These are phyloP conservation scores for Coleophora flavipennella DNA, from an alignment of 2,888 invertebrate genomes.

Conservation along the genomic window DNA sequence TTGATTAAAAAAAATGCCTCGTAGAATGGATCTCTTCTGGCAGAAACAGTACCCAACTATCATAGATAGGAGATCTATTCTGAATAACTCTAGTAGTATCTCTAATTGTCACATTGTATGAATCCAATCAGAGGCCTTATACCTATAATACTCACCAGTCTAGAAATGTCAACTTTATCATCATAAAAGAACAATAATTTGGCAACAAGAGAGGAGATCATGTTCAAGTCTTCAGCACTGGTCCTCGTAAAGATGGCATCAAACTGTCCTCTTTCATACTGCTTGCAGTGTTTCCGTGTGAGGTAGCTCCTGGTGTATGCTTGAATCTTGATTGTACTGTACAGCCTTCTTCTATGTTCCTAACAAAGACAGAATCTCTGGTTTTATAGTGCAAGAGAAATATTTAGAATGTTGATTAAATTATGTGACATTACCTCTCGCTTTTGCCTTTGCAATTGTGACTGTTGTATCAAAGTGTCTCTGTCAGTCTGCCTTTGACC, in stretches of 20 bases:
- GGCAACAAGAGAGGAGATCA: constrained; percentile 72
- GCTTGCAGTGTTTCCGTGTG: constrained; percentile 77
- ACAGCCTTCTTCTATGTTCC: constrained; percentile 81
- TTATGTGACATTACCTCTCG: no score
- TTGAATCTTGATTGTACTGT: constrained; percentile 87
- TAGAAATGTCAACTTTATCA: constrained; percentile 69
- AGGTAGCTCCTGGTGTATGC: constrained; percentile 85
- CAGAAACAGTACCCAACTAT: no score
- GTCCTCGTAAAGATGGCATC: constrained; percentile 72
- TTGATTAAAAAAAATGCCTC: no score
- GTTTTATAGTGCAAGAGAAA: not conserved
- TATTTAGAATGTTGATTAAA: no score
- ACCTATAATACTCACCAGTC: constrained; percentile 60
- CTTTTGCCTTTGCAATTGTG: constrained; percentile 88
- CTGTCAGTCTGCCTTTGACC: constrained; percentile 76
- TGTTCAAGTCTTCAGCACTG: constrained; percentile 54
- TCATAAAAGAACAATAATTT: constrained; percentile 86
- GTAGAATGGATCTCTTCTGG: no score
- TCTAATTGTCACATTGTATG: no score
- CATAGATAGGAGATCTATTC: no score
- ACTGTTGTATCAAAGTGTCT: constrained; percentile 82
- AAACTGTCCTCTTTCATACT: constrained; percentile 78
- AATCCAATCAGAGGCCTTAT: no score
- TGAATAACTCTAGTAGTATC: no score
- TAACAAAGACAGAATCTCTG: constrained; percentile 19